phyloP scores from a whole-genome alignment of 2,113 vertebrate species.

The Potamarius usumacintae region DNA sequence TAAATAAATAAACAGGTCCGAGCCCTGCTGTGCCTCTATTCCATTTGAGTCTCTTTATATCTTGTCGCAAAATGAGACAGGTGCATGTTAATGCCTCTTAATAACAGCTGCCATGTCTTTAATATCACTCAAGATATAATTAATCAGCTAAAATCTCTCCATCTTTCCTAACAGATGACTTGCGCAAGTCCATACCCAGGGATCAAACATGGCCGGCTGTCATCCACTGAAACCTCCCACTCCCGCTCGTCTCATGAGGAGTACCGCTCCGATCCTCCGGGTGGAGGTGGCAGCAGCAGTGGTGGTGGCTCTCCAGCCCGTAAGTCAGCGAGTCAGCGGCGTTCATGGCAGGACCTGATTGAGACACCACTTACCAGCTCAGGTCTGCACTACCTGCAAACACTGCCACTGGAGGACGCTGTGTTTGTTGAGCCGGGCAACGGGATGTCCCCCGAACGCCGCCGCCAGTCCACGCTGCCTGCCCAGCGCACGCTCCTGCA shows the following conservation, averaged over 20 bases:
- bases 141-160: background rate
- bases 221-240: constrained; percentile 94
- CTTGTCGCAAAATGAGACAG: background rate
- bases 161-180: constrained; percentile 76
- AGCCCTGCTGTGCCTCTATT: background rate
- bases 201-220: constrained; percentile 89
- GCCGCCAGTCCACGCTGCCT: constrained; percentile 89
- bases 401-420: constrained; percentile 89
- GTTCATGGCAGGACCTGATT: constrained; percentile 98
- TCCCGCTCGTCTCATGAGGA: constrained; percentile 96
- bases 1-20: background rate
- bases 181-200: constrained; percentile 87
- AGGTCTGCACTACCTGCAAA: constrained; percentile 95
- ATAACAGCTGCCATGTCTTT: background rate
- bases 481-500: constrained; percentile 90
- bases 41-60: constrained; percentile 24
- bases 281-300: constrained; percentile 72
- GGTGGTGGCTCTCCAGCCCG: constrained; percentile 87
- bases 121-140: background rate
- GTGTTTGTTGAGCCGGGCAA: constrained; percentile 84
- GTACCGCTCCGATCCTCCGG: constrained; percentile 85
- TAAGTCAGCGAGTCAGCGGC: constrained; percentile 90
- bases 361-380: constrained; percentile 95
- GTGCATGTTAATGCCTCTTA: background rate
- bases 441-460: constrained; percentile 79